A percentile compares a stretch with the other conserved stretches of the same genome.
Evolutionary conservation across 2,888 invertebrate genomes (phyloP).

Genomic region (Quadriops clusia): DNA sequence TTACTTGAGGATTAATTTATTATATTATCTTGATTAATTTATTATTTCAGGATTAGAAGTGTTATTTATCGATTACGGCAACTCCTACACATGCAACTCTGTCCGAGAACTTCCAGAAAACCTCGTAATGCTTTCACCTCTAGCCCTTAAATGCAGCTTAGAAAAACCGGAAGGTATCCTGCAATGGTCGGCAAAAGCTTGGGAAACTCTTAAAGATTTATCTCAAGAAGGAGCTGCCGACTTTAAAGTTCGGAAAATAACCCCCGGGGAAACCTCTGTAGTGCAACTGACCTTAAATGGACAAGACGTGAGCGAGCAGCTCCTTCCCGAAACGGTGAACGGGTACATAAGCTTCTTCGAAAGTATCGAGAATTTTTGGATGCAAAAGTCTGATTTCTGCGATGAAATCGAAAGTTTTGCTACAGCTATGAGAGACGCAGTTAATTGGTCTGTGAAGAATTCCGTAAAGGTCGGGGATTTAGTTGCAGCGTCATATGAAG

Average conservation of each 20-base stretch:
- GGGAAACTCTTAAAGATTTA: conserved; percentile 52
- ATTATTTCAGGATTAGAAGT: conserved; percentile 38
- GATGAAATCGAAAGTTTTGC: conserved; percentile 46
- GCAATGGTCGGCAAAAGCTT: conserved; percentile 54
- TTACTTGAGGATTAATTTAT: no score
- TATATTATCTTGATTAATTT: conserved; percentile 32
- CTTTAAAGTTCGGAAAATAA: conserved; percentile 55
- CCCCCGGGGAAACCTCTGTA: conserved; percentile 51
- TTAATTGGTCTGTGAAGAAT: conserved; percentile 9
- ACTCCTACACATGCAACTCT: conserved; percentile 48
- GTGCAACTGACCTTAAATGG: conserved; percentile 51
- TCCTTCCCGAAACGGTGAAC: conserved; percentile 32
- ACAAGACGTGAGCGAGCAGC: conserved; percentile 49
- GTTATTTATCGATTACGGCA: conserved; percentile 59
- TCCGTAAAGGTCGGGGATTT: conserved; percentile 31
- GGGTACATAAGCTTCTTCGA: conserved; percentile 54
- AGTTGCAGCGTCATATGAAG: conserved; percentile 43
- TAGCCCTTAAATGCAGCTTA: conserved; percentile 53
- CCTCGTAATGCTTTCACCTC: conserved; percentile 42
- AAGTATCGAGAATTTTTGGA: conserved; percentile 56
- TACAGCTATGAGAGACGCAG: conserved; percentile 44
- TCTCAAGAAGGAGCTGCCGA: conserved; percentile 57
- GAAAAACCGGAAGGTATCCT: conserved; percentile 38
- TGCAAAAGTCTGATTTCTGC: conserved; percentile 46
- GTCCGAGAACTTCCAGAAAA: conserved; percentile 50